Percentiles rank a stretch among this genome's conserved stretches.
These are phyloP conservation scores for Chrysemys picta DNA, from an alignment of 2,113 vertebrate genomes.

Conservation along the genomic window DNA sequence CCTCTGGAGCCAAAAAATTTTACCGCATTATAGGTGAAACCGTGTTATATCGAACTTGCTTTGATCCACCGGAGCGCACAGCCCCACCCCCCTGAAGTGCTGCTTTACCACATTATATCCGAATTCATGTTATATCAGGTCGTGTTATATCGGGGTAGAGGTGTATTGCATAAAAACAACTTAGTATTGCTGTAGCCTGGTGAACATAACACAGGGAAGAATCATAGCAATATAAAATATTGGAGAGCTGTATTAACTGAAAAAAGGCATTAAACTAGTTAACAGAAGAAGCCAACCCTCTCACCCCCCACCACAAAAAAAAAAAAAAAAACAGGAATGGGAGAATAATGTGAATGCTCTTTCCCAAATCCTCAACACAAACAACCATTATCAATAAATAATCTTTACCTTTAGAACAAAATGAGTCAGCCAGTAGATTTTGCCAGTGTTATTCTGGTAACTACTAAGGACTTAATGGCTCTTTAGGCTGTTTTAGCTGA, in stretches of 20 bases:
- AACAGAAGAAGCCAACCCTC: neutral
- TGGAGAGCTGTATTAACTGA: neutral
- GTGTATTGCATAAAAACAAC: neutral
- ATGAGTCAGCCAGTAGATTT: neutral
- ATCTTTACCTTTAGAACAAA: neutral
- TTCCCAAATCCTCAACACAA: neutral
- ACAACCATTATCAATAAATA: neutral
- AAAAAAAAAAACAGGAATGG: neutral
- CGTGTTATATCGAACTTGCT: too few relatives aligned
- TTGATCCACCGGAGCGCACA: too few relatives aligned
- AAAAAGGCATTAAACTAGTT: neutral
- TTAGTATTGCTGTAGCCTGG: neutral
- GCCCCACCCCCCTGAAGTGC: too few relatives aligned
- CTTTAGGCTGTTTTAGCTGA: neutral
- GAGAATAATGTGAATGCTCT: neutral
- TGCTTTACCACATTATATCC: too few relatives aligned
- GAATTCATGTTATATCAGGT: too few relatives aligned
- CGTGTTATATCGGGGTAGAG: too few relatives aligned
- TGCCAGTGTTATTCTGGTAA: neutral
- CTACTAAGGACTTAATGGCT: neutral
- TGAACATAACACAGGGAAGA: neutral
- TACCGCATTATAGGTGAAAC: too few relatives aligned
- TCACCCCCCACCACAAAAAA: too few relatives aligned
- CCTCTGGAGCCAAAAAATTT: too few relatives aligned
- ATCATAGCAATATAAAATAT: neutral